Conservation (phyloP, 2,888 invertebrate genomes). For the Micropterix aruncella region DNA sequence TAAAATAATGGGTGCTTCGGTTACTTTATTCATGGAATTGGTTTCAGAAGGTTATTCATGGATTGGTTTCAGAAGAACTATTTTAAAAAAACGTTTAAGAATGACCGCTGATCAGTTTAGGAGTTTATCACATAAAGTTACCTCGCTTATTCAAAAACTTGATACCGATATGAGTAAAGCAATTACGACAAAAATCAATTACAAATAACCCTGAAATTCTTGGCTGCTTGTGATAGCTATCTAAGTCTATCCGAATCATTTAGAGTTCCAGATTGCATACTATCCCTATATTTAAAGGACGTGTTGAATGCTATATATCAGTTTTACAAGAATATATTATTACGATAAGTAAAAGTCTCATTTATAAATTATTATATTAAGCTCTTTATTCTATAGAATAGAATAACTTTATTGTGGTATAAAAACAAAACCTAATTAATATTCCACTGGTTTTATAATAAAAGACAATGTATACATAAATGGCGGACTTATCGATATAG, state of each 20-base stretch:
- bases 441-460: no score
- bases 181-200: slow-evolving; percentile 14
- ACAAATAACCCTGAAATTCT: slow-evolving; percentile 15
- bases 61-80: no score
- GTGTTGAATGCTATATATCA: slow-evolving; percentile 17
- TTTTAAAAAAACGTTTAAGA: slow-evolving; percentile 15
- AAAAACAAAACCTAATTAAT: no score
- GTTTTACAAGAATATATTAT: slow-evolving; percentile 13
- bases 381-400: no score
- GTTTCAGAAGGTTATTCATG: no score
- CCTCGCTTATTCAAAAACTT: slow-evolving; percentile 14
- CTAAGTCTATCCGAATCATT: slow-evolving; percentile 18
- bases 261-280: slow-evolving; percentile 18
- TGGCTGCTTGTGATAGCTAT: slow-evolving; percentile 7
- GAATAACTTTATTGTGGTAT: no score
- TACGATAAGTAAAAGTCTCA: no score
- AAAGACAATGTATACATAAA: no score
- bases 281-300: slow-evolving; percentile 18
- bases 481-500: no score
- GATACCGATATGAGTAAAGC: slow-evolving; percentile 15
- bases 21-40: no score
- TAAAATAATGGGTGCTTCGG: no score
- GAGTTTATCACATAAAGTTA: slow-evolving; percentile 15
- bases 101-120: slow-evolving; percentile 15
- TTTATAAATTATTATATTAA: no score